Conservation (phyloP, 2,888 invertebrate genomes). For the Mimumesa dahlbomi region DNA sequence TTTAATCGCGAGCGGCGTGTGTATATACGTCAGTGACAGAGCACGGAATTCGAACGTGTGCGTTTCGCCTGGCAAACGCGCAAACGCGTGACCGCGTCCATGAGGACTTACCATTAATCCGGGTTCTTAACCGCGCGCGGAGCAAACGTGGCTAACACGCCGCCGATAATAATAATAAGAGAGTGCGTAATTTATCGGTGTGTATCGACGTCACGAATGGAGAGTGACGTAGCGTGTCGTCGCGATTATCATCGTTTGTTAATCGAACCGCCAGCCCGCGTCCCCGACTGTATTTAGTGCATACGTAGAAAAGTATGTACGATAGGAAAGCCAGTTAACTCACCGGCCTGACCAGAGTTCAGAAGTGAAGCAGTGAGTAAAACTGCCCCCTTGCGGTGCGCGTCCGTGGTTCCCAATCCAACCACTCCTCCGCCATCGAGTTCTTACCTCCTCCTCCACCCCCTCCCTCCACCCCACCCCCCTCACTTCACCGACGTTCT, state of each 20-base stretch:
- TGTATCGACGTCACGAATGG: slow-evolving; percentile 49
- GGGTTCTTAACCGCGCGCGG: slow-evolving; percentile 64
- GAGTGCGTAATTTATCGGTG: slow-evolving; percentile 60
- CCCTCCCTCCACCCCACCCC: slow-evolving; percentile 28
- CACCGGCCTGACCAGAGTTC: slow-evolving; percentile 61
- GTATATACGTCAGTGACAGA: slow-evolving; percentile 43
- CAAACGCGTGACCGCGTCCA: slow-evolving; percentile 65
- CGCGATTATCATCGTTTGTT: slow-evolving; percentile 48
- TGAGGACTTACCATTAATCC: slow-evolving; percentile 70
- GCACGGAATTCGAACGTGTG: slow-evolving; percentile 54
- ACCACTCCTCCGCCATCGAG: slow-evolving; percentile 71
- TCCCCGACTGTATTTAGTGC: slow-evolving; percentile 21
- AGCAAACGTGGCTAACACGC: slow-evolving; percentile 58
- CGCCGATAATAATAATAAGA: slow-evolving; percentile 53
- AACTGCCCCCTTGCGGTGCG: slow-evolving; percentile 74
- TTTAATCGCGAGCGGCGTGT: slow-evolving; percentile 43
- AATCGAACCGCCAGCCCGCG: slow-evolving; percentile 41
- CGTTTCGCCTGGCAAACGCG: slow-evolving; percentile 58
- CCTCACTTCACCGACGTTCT: no score
- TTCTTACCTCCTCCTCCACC: slow-evolving; percentile 68
- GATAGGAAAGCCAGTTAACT: slow-evolving; percentile 56
- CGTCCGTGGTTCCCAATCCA: slow-evolving; percentile 68
- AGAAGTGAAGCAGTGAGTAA: slow-evolving; percentile 64
- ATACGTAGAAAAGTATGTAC: slow-evolving; percentile 54
- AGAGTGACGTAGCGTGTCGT: slow-evolving; percentile 56